Percentiles rank a stretch among this genome's conserved stretches.
Evolutionary conservation across 92 coral and sea anemone genomes (phyloP).

Genomic region (Palythoa heliodiscus): DNA sequence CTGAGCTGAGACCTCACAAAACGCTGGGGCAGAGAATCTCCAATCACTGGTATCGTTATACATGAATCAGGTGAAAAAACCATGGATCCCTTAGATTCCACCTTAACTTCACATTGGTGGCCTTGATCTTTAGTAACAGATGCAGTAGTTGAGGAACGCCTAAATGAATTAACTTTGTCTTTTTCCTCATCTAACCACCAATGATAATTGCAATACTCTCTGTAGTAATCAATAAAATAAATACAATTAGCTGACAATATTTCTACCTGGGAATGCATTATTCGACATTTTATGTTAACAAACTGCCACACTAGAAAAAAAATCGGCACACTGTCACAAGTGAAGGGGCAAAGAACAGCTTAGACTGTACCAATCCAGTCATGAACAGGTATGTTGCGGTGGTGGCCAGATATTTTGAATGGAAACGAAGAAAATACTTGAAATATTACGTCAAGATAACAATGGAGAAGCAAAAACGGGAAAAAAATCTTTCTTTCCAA

Average conservation of each 20-base stretch:
- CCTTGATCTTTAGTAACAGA: background rate
- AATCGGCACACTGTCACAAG: too few species aligned
- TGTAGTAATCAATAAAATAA: background rate
- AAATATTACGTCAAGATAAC: too few species aligned
- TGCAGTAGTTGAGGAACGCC: background rate
- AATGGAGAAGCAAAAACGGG: too few species aligned
- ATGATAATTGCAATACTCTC: slow-evolving; percentile 21
- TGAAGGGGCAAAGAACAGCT: too few species aligned
- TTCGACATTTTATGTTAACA: background rate
- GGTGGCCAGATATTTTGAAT: too few species aligned
- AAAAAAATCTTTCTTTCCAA: too few species aligned
- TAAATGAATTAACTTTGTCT: background rate
- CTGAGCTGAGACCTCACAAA: slow-evolving; percentile 27
- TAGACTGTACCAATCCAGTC: too few species aligned
- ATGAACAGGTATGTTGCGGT: too few species aligned
- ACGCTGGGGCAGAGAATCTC: slow-evolving; percentile 31
- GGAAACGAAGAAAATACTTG: too few species aligned
- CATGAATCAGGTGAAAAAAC: background rate
- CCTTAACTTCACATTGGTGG: background rate
- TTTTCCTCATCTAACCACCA: background rate
- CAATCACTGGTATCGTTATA: background rate
- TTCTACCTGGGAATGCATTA: too few species aligned
- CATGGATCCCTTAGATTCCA: background rate
- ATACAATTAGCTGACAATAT: background rate
- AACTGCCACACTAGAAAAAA: too few species aligned